A percentile compares a stretch with the other conserved stretches of the same genome.
These are phyloP conservation scores for Laothoe populi DNA, from an alignment of 2,888 invertebrate genomes.

Conservation along the genomic window DNA sequence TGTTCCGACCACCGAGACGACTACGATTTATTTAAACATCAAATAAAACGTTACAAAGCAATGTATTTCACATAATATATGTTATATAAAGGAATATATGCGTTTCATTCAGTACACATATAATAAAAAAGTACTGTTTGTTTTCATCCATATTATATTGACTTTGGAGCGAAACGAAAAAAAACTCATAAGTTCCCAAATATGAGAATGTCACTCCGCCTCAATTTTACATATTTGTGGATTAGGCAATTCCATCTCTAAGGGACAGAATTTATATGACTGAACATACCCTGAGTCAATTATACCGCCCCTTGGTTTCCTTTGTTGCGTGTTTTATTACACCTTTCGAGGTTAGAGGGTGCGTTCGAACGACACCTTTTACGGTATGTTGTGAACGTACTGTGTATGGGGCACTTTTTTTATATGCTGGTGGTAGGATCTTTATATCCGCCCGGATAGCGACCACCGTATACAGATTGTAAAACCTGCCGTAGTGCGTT, in stretches of 20 bases:
- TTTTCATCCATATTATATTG: no score
- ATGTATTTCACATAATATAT: no score
- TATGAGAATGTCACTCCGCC: background rate
- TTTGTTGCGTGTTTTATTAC: constrained; percentile 29
- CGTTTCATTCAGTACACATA: no score
- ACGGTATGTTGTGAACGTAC: constrained; percentile 28
- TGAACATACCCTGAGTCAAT: constrained; percentile 19
- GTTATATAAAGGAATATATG: no score
- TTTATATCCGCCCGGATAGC: no score
- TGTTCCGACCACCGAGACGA: no score
- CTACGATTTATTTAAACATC: no score
- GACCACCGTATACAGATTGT: no score
- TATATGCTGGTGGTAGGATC: background rate
- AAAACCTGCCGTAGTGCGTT: no score
- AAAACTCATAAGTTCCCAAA: background rate
- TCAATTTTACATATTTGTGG: background rate
- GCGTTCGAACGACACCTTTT: constrained; percentile 23
- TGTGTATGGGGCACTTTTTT: background rate
- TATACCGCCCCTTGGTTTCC: constrained; percentile 16
- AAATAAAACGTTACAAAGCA: no score
- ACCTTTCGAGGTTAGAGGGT: constrained; percentile 25
- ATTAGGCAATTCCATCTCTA: background rate
- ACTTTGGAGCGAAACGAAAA: background rate
- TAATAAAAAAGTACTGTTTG: no score
- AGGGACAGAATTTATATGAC: background rate